A percentile compares a stretch with the other conserved stretches of the same genome.
phyloP scores from a whole-genome alignment of 2,113 vertebrate genomes.

The Leptobrachium leishanense region DNA sequence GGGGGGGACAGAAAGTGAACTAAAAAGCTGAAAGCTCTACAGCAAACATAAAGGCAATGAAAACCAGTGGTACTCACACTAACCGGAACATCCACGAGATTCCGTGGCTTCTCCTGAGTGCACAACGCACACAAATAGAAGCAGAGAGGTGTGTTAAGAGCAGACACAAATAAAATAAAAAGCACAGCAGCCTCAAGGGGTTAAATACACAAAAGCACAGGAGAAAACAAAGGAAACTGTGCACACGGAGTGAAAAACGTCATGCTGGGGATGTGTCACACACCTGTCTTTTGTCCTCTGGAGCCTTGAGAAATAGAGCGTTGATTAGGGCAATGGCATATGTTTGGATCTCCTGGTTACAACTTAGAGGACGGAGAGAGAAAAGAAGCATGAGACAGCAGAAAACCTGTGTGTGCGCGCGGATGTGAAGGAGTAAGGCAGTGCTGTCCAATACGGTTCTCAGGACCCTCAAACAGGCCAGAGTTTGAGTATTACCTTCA shows the following conservation, averaged over 20 bases:
- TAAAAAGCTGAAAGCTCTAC: slow-evolving; percentile 4
- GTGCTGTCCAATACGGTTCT: neutral
- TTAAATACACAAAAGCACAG: slow-evolving; percentile 48
- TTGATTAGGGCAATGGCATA: slow-evolving; percentile 98
- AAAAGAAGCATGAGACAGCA: neutral
- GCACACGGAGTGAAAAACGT: neutral
- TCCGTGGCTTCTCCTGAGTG: slow-evolving; percentile 85
- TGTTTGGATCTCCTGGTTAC: slow-evolving; percentile 98
- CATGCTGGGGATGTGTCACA: slow-evolving; percentile 47
- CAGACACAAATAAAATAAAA: slow-evolving; percentile 46
- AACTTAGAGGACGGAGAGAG: slow-evolving; percentile 69
- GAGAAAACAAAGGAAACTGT: neutral
- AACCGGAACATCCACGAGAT: slow-evolving; percentile 88
- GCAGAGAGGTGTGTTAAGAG: slow-evolving; percentile 68
- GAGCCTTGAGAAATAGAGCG: slow-evolving; percentile 95
- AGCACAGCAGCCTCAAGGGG: slow-evolving; percentile 54
- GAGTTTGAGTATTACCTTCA: no score
- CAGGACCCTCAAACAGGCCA: no score
- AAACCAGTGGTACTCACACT: slow-evolving; percentile 82
- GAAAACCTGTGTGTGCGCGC: no score
- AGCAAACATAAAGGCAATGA: neutral
- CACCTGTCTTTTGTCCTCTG: slow-evolving; percentile 96
- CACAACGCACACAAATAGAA: slow-evolving; percentile 76
- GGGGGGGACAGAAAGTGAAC: neutral
- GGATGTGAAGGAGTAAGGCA: neutral